These are phyloP conservation scores for Anguilla obscura DNA, from an alignment of 2,797 vertebrate species.

Conservation along the genomic window DNA sequence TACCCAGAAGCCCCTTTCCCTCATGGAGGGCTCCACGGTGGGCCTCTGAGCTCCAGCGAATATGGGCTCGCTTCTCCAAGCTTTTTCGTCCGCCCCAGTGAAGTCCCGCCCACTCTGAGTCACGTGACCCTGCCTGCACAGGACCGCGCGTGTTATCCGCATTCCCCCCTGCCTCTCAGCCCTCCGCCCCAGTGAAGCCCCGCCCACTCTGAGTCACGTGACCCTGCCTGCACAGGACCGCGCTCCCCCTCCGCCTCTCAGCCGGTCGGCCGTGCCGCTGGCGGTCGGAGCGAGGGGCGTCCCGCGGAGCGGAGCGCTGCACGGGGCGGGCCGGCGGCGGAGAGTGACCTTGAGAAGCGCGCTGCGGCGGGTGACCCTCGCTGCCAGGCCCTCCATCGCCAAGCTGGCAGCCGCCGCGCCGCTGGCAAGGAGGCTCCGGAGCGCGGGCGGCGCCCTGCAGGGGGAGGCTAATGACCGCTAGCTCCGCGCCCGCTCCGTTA, in stretches of 20 bases:
- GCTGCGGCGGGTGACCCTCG: neutral
- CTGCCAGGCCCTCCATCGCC: neutral
- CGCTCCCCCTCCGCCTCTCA: neutral
- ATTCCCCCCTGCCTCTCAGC: no score
- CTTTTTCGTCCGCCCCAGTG: neutral
- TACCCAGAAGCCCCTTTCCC: neutral
- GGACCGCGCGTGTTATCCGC: no score
- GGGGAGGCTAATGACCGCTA: slow-evolving; percentile 50
- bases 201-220: neutral
- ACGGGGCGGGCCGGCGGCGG: neutral
- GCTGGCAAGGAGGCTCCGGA: slow-evolving; percentile 33
- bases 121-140: neutral
- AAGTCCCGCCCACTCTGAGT: no score
- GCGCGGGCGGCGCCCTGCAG: slow-evolving; percentile 35
- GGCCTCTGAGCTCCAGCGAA: neutral
- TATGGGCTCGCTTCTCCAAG: neutral
- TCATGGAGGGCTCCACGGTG: slow-evolving; percentile 1
- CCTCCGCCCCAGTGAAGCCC: no score
- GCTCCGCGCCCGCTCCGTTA: slow-evolving; percentile 11
- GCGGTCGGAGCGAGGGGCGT: neutral
- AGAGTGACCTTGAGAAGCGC: slow-evolving; percentile 9
- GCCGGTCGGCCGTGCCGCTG: neutral
- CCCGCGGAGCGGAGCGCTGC: neutral
- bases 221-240: neutral
- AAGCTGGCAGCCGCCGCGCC: slow-evolving; percentile 7